phyloP scores from a whole-genome alignment of 2,113 vertebrate species.

The Speoplatyrhinus poulsoni region DNA sequence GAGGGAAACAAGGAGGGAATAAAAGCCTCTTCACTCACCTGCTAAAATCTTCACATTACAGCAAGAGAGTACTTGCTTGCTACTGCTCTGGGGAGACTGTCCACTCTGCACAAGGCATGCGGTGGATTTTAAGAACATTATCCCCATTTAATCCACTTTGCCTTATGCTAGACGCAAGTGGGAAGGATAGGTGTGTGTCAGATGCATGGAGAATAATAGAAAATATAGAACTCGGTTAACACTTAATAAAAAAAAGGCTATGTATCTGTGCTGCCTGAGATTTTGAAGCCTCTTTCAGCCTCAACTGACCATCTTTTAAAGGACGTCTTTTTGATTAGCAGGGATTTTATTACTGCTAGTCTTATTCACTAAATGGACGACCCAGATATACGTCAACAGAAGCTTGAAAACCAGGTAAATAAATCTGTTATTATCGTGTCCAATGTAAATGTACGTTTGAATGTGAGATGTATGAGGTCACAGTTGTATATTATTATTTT shows the following conservation, averaged over 20 bases:
- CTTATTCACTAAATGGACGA: conserved; percentile 67
- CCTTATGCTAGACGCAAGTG: conserved; percentile 74
- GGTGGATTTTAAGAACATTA: conserved; percentile 77
- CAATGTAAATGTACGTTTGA: background rate
- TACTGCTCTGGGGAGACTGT: conserved; percentile 3
- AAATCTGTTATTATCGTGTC: background rate
- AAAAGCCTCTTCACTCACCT: too few relatives aligned
- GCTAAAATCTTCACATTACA: too few relatives aligned
- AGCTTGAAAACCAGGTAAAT: conserved; percentile 79
- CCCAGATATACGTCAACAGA: conserved; percentile 71
- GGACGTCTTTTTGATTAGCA: background rate
- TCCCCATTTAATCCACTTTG: conserved; percentile 79
- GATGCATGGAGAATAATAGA: conserved; percentile 34
- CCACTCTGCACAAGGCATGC: conserved; percentile 38
- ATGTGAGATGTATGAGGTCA: background rate
- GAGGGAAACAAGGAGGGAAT: too few relatives aligned
- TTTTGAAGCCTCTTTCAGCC: background rate
- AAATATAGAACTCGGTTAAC: conserved; percentile 7
- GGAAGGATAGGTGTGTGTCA: conserved; percentile 43
- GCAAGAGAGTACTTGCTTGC: background rate
- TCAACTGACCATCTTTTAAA: background rate
- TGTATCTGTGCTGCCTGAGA: conserved; percentile 2
- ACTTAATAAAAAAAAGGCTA: conserved; percentile 13
- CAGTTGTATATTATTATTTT: background rate
- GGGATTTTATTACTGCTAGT: background rate